A percentile compares a stretch with the other conserved stretches of the same genome.
These are phyloP conservation scores for Danio kyathit DNA, from an alignment of 2,797 vertebrate genomes.

Conservation along the genomic window DNA sequence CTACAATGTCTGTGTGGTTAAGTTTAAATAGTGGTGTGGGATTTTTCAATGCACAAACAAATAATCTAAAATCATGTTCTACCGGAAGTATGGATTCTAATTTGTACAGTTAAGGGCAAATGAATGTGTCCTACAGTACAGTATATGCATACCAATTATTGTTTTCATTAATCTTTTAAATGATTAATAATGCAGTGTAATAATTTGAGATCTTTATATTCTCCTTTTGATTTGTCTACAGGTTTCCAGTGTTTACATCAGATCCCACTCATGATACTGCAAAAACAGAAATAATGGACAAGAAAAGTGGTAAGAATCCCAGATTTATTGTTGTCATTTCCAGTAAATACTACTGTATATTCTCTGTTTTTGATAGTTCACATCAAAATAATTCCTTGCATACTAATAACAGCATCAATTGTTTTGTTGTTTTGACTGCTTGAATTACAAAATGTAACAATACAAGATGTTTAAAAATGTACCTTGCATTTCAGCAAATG, in stretches of 20 bases:
- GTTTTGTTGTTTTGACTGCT: constrained; percentile 69
- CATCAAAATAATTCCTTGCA: constrained; percentile 66
- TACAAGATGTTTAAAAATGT: constrained; percentile 23
- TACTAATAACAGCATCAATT: constrained; percentile 70
- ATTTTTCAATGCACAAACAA: constrained; percentile 56
- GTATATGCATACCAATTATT: neutral
- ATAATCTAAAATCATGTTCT: constrained; percentile 51
- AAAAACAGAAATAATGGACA: constrained; percentile 82
- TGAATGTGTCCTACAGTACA: neutral
- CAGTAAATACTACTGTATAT: constrained; percentile 46
- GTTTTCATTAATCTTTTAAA: neutral
- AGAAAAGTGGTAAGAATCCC: constrained; percentile 81
- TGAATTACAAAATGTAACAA: constrained; percentile 46
- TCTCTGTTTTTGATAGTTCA: constrained; percentile 58
- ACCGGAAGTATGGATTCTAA: constrained; percentile 19
- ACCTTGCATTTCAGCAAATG: constrained; percentile 78
- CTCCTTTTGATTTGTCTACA: constrained; percentile 55
- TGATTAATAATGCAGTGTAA: neutral
- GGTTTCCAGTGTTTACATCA: constrained; percentile 71
- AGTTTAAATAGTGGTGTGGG: constrained; percentile 40
- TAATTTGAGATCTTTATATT: neutral
- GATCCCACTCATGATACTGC: constrained; percentile 78
- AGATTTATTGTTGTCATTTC: constrained; percentile 41
- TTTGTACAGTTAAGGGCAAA: neutral
- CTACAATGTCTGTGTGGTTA: constrained; percentile 50